A percentile compares a stretch with the other conserved stretches of the same genome.
Conservation (phyloP, 2,113 vertebrate genomes). For the Hipposideros armiger region DNA sequence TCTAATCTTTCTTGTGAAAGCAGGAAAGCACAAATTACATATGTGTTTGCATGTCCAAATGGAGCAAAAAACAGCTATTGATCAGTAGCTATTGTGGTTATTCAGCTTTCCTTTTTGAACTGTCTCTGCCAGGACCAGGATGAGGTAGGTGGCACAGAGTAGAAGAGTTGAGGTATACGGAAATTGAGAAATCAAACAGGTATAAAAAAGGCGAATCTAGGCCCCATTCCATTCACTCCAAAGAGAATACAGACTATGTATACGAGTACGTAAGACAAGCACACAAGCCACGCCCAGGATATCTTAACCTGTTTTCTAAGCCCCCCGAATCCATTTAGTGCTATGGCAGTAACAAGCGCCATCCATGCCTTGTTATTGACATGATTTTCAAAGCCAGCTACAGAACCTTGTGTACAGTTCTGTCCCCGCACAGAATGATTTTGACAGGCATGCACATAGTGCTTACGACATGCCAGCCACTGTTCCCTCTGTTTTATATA, state of each 20-base stretch:
- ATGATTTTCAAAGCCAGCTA: neutral
- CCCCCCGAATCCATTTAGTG: neutral
- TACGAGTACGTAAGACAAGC: neutral
- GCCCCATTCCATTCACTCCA: neutral
- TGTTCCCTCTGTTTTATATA: neutral
- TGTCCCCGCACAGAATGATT: neutral
- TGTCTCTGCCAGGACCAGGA: neutral
- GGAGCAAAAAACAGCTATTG: neutral
- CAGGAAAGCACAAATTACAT: neutral
- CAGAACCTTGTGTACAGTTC: neutral
- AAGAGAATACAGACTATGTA: neutral
- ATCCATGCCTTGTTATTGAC: neutral
- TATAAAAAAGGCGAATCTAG: neutral
- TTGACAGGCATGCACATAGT: neutral
- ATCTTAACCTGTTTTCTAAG: neutral
- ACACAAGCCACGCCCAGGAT: neutral
- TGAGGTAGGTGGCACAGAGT: neutral
- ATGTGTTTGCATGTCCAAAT: neutral
- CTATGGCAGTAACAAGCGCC: neutral
- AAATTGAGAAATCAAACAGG: neutral
- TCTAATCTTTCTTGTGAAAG: neutral
- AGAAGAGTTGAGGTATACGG: neutral
- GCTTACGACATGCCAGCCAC: neutral
- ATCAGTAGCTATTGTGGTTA: neutral
- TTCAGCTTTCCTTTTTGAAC: neutral